A percentile compares a stretch with the other conserved stretches of the same genome.
Conservation (phyloP, 1,140 invertebrate genomes). For the Antheraea pernyi region DNA sequence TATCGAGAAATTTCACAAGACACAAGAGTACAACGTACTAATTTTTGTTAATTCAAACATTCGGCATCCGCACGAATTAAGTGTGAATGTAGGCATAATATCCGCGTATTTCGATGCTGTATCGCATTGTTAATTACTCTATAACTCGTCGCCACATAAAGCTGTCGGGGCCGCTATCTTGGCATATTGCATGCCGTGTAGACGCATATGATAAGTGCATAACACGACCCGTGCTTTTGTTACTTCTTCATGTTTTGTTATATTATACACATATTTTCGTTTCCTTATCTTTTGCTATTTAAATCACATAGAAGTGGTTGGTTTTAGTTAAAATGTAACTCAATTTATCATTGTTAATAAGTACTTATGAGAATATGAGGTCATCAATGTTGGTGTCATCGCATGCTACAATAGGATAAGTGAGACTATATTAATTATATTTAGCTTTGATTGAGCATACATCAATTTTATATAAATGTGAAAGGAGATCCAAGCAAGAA, state of each 20-base stretch:
- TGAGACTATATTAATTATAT: too few species aligned
- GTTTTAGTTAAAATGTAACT: background rate
- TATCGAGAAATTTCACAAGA: too few species aligned
- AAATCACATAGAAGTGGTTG: background rate
- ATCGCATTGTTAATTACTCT: background rate
- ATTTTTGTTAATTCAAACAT: too few species aligned
- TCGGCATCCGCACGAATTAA: background rate
- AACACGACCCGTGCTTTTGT: conserved; percentile 10
- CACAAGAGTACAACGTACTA: too few species aligned
- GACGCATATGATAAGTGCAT: conserved; percentile 12
- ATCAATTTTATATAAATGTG: too few species aligned
- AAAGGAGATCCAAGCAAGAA: too few species aligned
- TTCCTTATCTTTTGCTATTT: background rate
- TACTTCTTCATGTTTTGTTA: background rate
- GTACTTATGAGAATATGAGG: too few species aligned
- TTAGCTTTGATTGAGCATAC: too few species aligned
- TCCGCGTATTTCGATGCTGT: background rate
- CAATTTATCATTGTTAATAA: background rate
- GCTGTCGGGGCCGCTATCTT: conserved; percentile 11
- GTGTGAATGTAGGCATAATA: background rate
- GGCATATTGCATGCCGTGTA: conserved; percentile 12
- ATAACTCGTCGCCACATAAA: conserved; percentile 10
- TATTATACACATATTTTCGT: background rate
- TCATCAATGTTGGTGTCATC: too few species aligned
- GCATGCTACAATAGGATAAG: too few species aligned